Percentiles rank a stretch among this genome's conserved stretches.
Evolutionary conservation across 23 tunicate genomes (phyloP).

Genomic region (Phallusia fumigata): DNA sequence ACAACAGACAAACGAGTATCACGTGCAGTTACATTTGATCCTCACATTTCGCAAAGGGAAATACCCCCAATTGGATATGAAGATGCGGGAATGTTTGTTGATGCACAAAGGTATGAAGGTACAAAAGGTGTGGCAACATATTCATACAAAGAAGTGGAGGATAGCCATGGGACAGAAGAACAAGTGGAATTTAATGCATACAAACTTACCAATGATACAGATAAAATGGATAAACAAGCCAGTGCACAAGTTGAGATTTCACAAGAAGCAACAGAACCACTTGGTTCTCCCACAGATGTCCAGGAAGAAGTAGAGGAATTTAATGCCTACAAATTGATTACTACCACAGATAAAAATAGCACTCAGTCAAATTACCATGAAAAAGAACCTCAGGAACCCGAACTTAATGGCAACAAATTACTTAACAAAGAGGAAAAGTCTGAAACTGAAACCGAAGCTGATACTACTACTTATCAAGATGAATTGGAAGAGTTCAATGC

Average conservation of each 20-base stretch:
- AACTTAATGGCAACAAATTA: neutral
- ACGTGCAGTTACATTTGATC: conserved; percentile 11
- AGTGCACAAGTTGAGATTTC: no score
- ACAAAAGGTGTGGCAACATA: neutral
- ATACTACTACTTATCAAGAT: neutral
- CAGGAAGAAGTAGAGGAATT: neutral
- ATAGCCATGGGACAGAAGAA: neutral
- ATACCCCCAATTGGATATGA: conserved; percentile 17
- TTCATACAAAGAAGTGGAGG: neutral
- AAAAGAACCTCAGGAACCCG: no score
- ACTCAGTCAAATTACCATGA: no score
- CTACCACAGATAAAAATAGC: neutral
- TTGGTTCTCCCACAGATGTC: neutral
- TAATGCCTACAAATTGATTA: neutral
- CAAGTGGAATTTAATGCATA: neutral
- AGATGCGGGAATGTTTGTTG: conserved; percentile 6
- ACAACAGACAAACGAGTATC: neutral
- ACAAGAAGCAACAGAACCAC: neutral
- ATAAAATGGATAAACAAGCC: no score
- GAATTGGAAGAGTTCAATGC: conserved; percentile 13
- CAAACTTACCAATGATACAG: neutral
- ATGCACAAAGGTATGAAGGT: neutral
- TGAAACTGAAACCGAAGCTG: neutral
- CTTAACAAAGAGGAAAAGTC: neutral
- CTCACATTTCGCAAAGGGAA: neutral